phyloP scores from a whole-genome alignment of 2,113 vertebrate species.

The Crotophaga sulcirostris region DNA sequence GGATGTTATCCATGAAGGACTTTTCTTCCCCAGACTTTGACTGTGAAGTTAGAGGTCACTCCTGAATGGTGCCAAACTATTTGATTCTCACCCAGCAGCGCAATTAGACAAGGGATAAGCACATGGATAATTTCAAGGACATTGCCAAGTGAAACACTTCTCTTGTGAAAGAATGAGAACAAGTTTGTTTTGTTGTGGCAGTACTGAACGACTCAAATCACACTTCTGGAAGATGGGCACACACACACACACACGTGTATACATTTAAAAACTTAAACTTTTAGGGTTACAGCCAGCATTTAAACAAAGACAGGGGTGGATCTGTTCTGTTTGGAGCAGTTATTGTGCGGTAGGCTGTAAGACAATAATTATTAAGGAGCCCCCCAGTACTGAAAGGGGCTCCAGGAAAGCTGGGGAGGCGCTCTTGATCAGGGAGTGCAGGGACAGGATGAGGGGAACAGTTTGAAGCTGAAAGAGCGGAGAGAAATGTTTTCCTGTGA shows the following conservation, averaged over 20 bases:
- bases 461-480: too few species aligned
- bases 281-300: not conserved
- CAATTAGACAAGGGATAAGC: not conserved
- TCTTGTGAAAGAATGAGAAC: not conserved
- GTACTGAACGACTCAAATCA: too few species aligned
- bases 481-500: too few species aligned
- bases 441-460: too few species aligned
- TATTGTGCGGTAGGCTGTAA: not conserved
- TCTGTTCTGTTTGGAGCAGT: not conserved
- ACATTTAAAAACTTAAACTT: not conserved
- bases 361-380: too few species aligned
- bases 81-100: not conserved
- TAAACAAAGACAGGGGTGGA: not conserved
- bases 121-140: not conserved
- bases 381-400: too few species aligned
- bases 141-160: not conserved
- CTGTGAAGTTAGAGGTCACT: not conserved
- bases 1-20: not conserved
- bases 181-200: not conserved
- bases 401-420: too few species aligned
- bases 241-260: accelerated
- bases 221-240: not conserved
- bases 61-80: not conserved
- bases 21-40: not conserved
- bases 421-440: too few species aligned